Evolutionary conservation across 2,113 vertebrate species (phyloP).

Genomic region (Engystomops pustulosus): DNA sequence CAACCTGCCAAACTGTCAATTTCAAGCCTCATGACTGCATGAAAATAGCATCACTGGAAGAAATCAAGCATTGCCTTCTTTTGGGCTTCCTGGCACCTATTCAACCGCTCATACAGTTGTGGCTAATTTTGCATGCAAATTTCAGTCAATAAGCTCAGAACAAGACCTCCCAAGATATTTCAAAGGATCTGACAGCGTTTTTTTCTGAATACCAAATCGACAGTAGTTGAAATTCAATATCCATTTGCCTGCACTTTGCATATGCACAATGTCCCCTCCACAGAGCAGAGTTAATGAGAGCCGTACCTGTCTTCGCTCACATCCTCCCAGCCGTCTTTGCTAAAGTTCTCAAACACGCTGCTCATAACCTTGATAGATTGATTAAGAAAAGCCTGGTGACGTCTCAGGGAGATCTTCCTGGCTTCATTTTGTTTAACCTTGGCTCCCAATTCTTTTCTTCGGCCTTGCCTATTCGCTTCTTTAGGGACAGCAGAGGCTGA

Average conservation of each 20-base stretch:
- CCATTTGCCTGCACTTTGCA: constrained; percentile 94
- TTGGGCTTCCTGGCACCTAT: constrained; percentile 92
- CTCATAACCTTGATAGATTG: constrained; percentile 89
- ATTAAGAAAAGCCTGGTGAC: constrained; percentile 79
- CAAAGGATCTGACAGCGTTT: constrained; percentile 95
- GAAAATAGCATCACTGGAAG: constrained; percentile 97
- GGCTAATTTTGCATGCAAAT: constrained; percentile 99
- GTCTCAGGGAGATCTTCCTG: constrained; percentile 74
- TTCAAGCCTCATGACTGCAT: constrained; percentile 93
- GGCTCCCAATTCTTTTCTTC: constrained; percentile 72
- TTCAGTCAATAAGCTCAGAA: constrained; percentile 99
- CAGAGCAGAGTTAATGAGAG: constrained; percentile 91
- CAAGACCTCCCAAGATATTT: constrained; percentile 99
- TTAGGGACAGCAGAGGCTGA: constrained; percentile 64
- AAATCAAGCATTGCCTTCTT: constrained; percentile 93
- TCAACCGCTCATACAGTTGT: constrained; percentile 93
- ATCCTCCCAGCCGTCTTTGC: constrained; percentile 96
- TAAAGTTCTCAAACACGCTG: constrained; percentile 82
- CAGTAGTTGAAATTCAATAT: constrained; percentile 97
- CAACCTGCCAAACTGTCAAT: constrained; percentile 99
- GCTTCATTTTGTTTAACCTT: constrained; percentile 85
- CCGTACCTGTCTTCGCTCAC: constrained; percentile 90
- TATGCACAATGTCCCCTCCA: constrained; percentile 91
- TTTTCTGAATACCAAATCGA: constrained; percentile 97
- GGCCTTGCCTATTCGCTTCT: constrained; percentile 64